phyloP scores from a whole-genome alignment of 2,797 vertebrate species.

The Xenops minutus region DNA sequence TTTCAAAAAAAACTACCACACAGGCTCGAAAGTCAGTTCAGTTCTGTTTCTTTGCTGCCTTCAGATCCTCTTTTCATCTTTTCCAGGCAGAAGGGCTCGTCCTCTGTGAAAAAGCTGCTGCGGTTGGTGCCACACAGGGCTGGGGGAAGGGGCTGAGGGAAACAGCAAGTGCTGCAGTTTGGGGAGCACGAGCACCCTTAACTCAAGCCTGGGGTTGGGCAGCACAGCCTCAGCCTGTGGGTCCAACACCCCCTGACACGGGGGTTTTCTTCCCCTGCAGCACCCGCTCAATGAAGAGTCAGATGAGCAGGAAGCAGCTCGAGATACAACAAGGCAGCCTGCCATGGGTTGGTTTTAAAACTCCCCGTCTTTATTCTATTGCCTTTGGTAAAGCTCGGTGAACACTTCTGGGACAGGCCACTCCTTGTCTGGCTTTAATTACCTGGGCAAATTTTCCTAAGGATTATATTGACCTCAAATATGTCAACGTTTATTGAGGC shows the following conservation, averaged over 20 bases:
- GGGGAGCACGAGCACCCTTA: accelerated
- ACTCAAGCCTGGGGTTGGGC: not conserved
- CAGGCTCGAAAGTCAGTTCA: not conserved
- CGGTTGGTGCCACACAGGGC: not conserved
- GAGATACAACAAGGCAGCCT: not conserved
- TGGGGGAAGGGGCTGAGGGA: not conserved
- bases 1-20: not conserved
- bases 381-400: conserved; percentile 38
- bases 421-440: conserved; percentile 67
- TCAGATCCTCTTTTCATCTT: conserved; percentile 8
- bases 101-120: not conserved
- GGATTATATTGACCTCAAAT: conserved; percentile 68
- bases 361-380: not conserved
- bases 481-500: conserved; percentile 56
- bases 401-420: conserved; percentile 45
- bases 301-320: not conserved
- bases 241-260: not conserved
- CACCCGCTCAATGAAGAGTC: not conserved
- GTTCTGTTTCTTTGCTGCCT: not conserved
- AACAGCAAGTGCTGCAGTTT: not conserved
- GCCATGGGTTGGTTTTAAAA: not conserved
- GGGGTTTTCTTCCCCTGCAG: not conserved
- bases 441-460: conserved; percentile 59
- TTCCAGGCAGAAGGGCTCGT: not conserved
- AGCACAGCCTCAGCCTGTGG: not conserved